phyloP scores from a whole-genome alignment of 2,113 vertebrate genomes.

The Coracopsis vasa region DNA sequence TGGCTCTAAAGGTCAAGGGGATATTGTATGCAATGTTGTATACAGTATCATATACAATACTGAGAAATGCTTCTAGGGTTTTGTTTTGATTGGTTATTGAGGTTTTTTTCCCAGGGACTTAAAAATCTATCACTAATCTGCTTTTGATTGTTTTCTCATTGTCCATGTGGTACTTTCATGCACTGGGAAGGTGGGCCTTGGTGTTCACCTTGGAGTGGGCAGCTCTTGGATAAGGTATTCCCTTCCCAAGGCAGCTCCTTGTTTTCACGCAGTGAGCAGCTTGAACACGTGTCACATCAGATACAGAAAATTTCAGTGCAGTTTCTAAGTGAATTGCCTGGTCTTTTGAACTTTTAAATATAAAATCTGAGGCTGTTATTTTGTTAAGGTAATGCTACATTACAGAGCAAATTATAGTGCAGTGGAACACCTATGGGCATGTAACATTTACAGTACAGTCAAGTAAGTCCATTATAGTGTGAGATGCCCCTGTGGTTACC shows the following conservation, averaged over 20 bases:
- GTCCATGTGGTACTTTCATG: neutral
- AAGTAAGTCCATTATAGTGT: neutral
- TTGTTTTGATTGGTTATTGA: neutral
- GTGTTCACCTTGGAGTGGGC: neutral
- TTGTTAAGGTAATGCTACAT: slow-evolving; percentile 3
- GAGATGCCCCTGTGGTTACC: neutral
- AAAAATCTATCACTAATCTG: neutral
- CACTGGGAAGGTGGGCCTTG: neutral
- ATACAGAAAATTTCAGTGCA: neutral
- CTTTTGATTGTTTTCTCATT: neutral
- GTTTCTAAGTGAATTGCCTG: neutral
- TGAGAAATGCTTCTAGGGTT: neutral
- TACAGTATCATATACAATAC: neutral
- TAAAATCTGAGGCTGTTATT: slow-evolving; percentile 4
- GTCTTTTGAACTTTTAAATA: slow-evolving; percentile 9
- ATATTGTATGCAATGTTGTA: neutral
- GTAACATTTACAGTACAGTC: neutral
- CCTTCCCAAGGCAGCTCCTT: neutral
- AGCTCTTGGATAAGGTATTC: neutral
- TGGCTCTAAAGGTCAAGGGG: neutral
- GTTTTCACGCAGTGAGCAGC: neutral
- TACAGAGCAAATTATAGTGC: slow-evolving; percentile 27
- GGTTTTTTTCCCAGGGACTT: neutral
- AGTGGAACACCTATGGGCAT: neutral
- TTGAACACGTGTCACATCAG: neutral